Evolutionary conservation across 2,888 invertebrate genomes (phyloP).

Genomic region (Oxycera nigricornis): DNA sequence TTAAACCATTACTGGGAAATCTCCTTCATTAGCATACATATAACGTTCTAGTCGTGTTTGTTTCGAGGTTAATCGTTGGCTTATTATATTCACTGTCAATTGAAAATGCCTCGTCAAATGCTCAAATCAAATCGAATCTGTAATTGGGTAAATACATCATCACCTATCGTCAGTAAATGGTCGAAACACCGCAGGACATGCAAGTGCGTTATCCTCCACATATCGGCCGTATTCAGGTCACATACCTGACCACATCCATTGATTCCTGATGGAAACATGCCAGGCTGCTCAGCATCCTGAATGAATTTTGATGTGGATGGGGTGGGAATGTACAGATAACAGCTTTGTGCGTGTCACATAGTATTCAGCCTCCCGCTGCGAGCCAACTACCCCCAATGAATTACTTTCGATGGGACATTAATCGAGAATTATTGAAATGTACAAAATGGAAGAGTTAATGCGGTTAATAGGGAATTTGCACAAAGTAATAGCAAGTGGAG

Average conservation of each 20-base stretch:
- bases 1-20: too few species aligned
- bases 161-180: not conserved
- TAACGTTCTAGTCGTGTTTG: too few species aligned
- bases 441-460: conserved; percentile 4
- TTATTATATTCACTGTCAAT: conserved; percentile 6
- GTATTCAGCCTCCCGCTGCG: not conserved
- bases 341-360: not conserved
- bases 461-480: not conserved
- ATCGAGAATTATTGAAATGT: not conserved
- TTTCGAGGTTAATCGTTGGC: not conserved
- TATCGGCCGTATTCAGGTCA: not conserved
- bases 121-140: not conserved
- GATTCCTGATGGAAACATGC: not conserved
- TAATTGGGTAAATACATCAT: conserved; percentile 6
- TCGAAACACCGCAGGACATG: not conserved
- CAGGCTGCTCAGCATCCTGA: not conserved
- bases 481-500: not conserved
- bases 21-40: too few species aligned
- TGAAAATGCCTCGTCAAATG: conserved; percentile 1
- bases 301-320: not conserved
- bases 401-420: not conserved
- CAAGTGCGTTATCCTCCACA: not conserved
- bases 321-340: not conserved
- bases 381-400: not conserved
- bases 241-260: not conserved